These are phyloP conservation scores for Tetrax tetrax DNA, from an alignment of 2,113 vertebrate genomes.

Conservation along the genomic window DNA sequence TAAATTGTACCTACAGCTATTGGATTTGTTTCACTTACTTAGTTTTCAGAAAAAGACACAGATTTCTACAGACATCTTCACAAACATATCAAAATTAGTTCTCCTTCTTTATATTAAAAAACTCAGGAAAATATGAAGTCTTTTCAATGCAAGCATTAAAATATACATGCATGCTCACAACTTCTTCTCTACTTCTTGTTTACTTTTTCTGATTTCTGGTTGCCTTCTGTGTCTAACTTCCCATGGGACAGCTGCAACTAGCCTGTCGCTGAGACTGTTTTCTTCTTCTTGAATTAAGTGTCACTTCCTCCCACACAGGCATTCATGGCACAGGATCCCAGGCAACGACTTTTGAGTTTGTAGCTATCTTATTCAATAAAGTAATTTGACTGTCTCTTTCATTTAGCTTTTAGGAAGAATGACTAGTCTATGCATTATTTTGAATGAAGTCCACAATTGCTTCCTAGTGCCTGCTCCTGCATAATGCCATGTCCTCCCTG, in stretches of 20 bases:
- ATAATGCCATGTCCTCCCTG: background rate
- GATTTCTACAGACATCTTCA: background rate
- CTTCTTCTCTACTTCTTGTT: background rate
- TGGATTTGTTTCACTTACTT: background rate
- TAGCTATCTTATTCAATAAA: background rate
- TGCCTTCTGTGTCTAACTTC: background rate
- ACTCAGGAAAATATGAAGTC: background rate
- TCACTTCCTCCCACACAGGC: background rate
- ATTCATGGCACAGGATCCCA: background rate
- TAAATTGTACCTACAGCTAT: background rate
- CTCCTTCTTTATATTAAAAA: background rate
- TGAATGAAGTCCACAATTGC: background rate
- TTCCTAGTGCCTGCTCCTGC: background rate
- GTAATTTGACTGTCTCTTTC: background rate
- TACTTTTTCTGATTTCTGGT: background rate
- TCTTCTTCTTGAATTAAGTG: background rate
- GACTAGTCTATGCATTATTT: background rate
- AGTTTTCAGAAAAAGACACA: background rate
- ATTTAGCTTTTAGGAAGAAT: constrained; percentile 1
- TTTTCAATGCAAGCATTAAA: background rate
- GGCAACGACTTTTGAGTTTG: background rate
- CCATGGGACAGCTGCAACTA: background rate
- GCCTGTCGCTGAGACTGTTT: background rate
- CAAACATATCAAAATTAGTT: background rate
- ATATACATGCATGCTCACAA: background rate